These are phyloP conservation scores for Thunnus albacares DNA, from an alignment of 2,797 vertebrate genomes.

Conservation along the genomic window DNA sequence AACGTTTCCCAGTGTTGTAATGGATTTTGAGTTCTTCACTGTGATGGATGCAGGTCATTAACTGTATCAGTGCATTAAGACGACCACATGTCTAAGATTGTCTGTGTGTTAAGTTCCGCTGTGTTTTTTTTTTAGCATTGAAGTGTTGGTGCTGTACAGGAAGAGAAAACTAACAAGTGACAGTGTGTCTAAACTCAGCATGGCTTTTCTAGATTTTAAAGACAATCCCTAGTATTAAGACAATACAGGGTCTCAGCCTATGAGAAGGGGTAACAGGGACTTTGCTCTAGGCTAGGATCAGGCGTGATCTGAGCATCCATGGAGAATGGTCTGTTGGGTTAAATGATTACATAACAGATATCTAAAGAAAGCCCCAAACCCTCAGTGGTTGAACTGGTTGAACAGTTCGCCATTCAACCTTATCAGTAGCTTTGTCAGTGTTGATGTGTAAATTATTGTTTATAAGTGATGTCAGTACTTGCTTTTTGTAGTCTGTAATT, in stretches of 20 bases:
- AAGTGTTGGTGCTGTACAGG: too few relatives aligned
- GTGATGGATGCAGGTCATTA: neutral
- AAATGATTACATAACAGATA: slow-evolving; percentile 50
- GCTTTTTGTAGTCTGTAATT: neutral
- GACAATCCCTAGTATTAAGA: slow-evolving; percentile 38
- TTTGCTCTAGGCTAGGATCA: slow-evolving; percentile 31
- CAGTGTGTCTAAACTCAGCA: neutral
- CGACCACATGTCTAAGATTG: neutral
- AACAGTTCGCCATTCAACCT: neutral
- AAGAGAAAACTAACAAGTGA: too few relatives aligned
- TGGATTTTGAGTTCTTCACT: neutral
- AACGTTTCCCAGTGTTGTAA: neutral
- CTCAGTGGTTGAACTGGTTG: slow-evolving; percentile 13
- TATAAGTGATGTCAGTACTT: neutral
- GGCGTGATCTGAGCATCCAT: slow-evolving; percentile 55
- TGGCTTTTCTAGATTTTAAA: slow-evolving; percentile 28
- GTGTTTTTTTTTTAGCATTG: neutral
- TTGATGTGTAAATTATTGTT: neutral
- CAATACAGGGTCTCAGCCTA: neutral
- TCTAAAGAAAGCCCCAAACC: slow-evolving; percentile 13
- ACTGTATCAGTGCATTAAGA: neutral
- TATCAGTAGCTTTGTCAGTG: neutral
- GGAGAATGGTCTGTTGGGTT: slow-evolving; percentile 14
- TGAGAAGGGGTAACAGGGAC: neutral
- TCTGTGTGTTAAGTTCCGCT: neutral